Percentiles rank a stretch among this genome's conserved stretches.
Evolutionary conservation across 2,888 invertebrate species (phyloP).

Genomic region (Thalpophila matura): DNA sequence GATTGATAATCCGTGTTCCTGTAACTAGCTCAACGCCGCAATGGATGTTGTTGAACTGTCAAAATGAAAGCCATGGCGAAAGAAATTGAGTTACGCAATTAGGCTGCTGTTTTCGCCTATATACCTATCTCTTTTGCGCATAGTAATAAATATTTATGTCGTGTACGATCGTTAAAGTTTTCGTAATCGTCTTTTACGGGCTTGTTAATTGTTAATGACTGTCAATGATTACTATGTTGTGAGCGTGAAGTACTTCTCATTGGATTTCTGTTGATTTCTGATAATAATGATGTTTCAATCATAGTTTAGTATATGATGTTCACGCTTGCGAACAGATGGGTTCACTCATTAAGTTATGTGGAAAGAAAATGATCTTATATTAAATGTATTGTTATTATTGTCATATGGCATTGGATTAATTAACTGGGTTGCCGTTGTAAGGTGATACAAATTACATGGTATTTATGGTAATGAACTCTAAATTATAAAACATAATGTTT

Average conservation of each 20-base stretch:
- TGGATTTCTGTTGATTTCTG: slow-evolving; percentile 41
- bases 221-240: slow-evolving; percentile 40
- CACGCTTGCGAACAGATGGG: slow-evolving; percentile 24
- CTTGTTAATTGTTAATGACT: slow-evolving; percentile 58
- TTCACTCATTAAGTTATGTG: background rate
- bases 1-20: too few species aligned
- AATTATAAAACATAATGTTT: background rate
- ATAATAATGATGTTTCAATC: slow-evolving; percentile 23
- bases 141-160: slow-evolving; percentile 47
- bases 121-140: slow-evolving; percentile 29
- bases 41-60: too few species aligned
- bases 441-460: too few species aligned
- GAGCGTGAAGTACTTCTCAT: slow-evolving; percentile 26
- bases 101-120: slow-evolving; percentile 1
- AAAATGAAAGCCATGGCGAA: too few species aligned
- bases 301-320: slow-evolving; percentile 21
- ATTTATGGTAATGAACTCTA: background rate
- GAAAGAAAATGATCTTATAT: too few species aligned
- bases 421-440: too few species aligned
- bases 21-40: too few species aligned
- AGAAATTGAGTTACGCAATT: too few species aligned
- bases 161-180: slow-evolving; percentile 56
- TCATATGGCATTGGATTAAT: too few species aligned
- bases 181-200: slow-evolving; percentile 59
- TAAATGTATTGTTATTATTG: too few species aligned